Percentiles rank a stretch among this genome's conserved stretches.
Evolutionary conservation across 2,797 vertebrate genomes (phyloP).

Genomic region (Trachops cirrhosus): DNA sequence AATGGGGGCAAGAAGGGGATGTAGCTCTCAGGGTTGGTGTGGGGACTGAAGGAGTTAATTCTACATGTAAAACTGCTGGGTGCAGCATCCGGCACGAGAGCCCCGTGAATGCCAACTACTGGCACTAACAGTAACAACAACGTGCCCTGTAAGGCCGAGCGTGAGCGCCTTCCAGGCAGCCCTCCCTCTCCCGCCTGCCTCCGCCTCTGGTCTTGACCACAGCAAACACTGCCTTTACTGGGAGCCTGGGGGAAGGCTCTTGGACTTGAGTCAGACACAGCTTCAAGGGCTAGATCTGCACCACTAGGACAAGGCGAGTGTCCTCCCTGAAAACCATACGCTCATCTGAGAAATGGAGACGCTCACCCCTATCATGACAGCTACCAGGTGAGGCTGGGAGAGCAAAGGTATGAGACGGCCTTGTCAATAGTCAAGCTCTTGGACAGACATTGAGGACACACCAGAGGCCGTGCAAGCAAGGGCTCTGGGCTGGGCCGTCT

Average conservation of each 20-base stretch:
- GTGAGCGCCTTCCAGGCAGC: not conserved
- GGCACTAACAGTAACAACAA: too few relatives aligned
- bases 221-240: not conserved
- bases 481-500: not conserved
- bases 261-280: not conserved
- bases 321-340: not conserved
- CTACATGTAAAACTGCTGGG: not conserved
- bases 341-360: not conserved
- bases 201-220: fast-evolving
- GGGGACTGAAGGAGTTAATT: not conserved
- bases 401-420: not conserved
- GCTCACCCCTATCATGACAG: not conserved
- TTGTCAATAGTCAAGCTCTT: not conserved
- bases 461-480: not conserved
- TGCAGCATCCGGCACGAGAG: not conserved
- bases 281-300: not conserved
- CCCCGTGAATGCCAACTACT: not conserved
- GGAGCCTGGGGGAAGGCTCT: not conserved
- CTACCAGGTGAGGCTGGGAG: not conserved
- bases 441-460: not conserved
- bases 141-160: fast-evolving
- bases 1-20: not conserved
- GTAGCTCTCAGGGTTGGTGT: not conserved
- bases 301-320: not conserved
- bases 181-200: not conserved